Base-by-base conservation (phyloP, 2,113 vertebrate genomes). In the Platysteira castanea region DNA sequence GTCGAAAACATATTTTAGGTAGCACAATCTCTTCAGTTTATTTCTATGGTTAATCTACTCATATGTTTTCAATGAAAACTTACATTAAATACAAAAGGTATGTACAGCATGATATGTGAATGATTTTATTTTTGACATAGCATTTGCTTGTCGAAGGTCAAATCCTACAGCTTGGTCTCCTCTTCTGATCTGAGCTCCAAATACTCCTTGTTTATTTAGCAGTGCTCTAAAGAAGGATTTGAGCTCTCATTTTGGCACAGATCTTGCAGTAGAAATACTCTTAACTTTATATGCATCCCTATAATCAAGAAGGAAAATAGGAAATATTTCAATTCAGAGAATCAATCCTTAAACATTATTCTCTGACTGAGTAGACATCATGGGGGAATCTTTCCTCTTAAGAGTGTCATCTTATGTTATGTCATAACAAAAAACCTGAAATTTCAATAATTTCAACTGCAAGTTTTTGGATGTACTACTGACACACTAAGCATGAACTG, bases 21-120 rank as follows among this genome's bases (percentile, higher is more conserved):
- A 96, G 87, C 78, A 79, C 53, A 80, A 42, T 82, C 60, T 73
- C 86, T 93, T 94, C 54, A 63, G 56, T 96, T 95, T 78, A 82
- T 96, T 97, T 96, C 80, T 90, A 14, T 87, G 84, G 73, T 84
- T 93, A 95, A 96, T 93, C 91, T 91, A 68, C 63, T 75, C 70
- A 71, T 83, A 79, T 78, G 74, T 89, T 97, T 97, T 97, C 88
- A 97, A 84, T 96, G 93, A 96, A 96, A 85, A 44, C 53, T 89
- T 92, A 50, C 33, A 79, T 89, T 95, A 93, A 95, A 96, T 83
- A 86, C 65, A 77, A 75, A 96, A 93, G 42, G 69, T 80, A 76
- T 19, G 41, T 71, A 52, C 50, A 80, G 27, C 44, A 35, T 41
- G 31, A 83, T 60, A 78, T 30, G 54, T 83, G 56, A 82, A 70